These are phyloP conservation scores for Eclectus roratus DNA, from an alignment of 2,113 vertebrate species.

Conservation along the genomic window DNA sequence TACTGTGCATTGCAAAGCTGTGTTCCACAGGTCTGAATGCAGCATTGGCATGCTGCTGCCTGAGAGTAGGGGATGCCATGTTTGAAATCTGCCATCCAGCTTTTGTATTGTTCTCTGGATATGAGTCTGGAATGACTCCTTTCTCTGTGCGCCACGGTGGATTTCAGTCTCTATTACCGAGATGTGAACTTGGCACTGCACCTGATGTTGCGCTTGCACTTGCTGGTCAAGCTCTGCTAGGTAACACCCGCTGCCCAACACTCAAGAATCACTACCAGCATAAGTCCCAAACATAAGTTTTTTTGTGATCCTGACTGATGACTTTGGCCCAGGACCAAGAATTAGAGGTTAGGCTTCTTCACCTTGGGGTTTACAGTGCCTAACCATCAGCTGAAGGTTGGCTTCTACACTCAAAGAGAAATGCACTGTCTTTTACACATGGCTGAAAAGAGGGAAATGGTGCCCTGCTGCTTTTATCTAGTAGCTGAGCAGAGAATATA, in stretches of 20 bases:
- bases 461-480: neutral
- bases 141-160: rapidly evolving
- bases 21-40: neutral
- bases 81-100: neutral
- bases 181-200: neutral
- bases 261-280: rapidly evolving
- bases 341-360: neutral
- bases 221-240: neutral
- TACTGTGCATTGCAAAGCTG: neutral
- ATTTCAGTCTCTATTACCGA: neutral
- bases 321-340: neutral
- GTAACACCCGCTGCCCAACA: rapidly evolving
- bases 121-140: neutral
- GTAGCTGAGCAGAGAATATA: neutral
- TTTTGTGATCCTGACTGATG: neutral
- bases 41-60: neutral
- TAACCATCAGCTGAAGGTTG: neutral
- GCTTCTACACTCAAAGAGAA: neutral
- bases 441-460: neutral
- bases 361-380: neutral
- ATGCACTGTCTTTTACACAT: neutral
- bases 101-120: neutral
- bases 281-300: neutral
- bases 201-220: neutral
- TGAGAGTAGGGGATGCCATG: rapidly evolving